A percentile compares a stretch with the other conserved stretches of the same genome.
Conservation (phyloP, 2,113 vertebrate species). For the Xyliphius kryptos region DNA sequence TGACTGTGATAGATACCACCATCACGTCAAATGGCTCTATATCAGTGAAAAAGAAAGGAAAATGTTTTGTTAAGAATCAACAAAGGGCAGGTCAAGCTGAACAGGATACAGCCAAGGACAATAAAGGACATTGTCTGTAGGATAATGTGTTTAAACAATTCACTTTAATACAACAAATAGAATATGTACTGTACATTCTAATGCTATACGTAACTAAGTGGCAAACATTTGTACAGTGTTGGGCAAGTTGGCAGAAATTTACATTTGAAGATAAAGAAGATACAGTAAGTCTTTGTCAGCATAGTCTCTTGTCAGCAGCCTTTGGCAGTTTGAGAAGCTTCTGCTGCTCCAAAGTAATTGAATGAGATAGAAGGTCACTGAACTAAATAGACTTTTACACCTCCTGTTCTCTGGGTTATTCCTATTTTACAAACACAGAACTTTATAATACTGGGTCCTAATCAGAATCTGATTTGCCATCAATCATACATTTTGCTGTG, state of each 20-base stretch:
- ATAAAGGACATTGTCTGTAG: background rate
- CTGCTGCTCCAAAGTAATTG: background rate
- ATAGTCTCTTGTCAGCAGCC: background rate
- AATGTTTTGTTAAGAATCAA: conserved; percentile 6
- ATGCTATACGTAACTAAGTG: too few species aligned
- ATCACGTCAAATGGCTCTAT: background rate
- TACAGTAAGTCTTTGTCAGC: background rate
- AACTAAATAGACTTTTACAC: background rate
- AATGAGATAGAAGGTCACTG: background rate
- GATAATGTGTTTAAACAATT: background rate
- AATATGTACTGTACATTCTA: too few species aligned
- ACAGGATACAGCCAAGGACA: background rate
- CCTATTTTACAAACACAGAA: background rate
- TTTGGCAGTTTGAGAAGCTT: background rate
- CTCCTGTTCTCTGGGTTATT: background rate
- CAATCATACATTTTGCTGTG: too few species aligned
- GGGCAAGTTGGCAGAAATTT: background rate
- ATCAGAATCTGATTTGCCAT: too few species aligned
- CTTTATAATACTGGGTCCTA: too few species aligned
- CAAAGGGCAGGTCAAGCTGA: background rate
- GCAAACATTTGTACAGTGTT: background rate
- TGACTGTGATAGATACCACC: conserved; percentile 3
- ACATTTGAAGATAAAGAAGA: background rate
- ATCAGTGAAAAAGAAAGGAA: background rate
- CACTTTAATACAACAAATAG: background rate